Base-by-base conservation (phyloP, 2,888 invertebrate species). In the Apamea monoglypha region DNA sequence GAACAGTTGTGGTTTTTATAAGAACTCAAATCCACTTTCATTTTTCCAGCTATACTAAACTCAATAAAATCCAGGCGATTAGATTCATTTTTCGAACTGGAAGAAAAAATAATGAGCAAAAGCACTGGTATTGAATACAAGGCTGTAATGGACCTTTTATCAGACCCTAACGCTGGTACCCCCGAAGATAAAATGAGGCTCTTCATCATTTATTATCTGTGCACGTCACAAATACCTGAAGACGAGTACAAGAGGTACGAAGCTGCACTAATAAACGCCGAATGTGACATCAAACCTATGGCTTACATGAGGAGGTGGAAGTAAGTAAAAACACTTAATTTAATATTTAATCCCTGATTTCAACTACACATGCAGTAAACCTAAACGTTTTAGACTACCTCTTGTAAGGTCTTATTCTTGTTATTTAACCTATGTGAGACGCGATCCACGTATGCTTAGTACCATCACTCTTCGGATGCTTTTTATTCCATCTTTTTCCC, bases 21-120 rank as follows among this genome's bases (percentile, higher is more conserved):
- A 47, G 16, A 74, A 66, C 12, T 59, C 14, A 40, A 56, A 50
- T 32, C 8, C 8, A 32, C 0, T 47, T 53, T 53, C 36, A 61
- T n/a, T 36, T 66, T 84, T 95, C 10, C 92, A 97, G 98, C 98
- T 21, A 98, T 99, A 88, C 95, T 99, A 79, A 98, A 98, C 95
- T 97, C 97, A 74, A 99, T 99, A 69, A 99, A 99, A 97, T 98
- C 98, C 0, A 97, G 99, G 75, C 98, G 99, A 88, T 96, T 99
- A 74, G 99, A 99, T 94, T 98, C 99, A 0, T 99, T 99, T 93
- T 99, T 99, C 93, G 99, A 99, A 95, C 97, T 99, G 81, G 99
- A 99, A 97, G 99, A 99, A 94, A 99, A 99, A 95, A 98, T 99
- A 70, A 99, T 99, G 98, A 98, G 98, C 73, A 98, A 98, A 96